Percentiles rank a stretch among this genome's conserved stretches.
phyloP scores from a whole-genome alignment of 1,140 invertebrate genomes.

The Calliphora vicina region DNA sequence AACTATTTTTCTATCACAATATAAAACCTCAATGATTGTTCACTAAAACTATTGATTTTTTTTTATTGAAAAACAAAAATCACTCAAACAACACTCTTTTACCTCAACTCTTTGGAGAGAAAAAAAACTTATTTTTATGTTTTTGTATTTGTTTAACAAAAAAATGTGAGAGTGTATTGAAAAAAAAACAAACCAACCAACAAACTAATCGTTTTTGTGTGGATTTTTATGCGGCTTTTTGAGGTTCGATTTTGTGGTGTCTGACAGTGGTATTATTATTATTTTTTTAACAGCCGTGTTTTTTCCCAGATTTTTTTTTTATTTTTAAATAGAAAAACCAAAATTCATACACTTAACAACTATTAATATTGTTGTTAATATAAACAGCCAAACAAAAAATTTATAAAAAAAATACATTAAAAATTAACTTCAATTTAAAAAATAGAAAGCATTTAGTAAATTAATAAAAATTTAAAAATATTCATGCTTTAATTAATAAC shows the following conservation, averaged over 20 bases:
- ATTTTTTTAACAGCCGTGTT: not conserved
- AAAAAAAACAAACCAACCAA: slow-evolving; percentile 16
- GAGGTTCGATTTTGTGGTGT: slow-evolving; percentile 33
- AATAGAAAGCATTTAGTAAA: not conserved
- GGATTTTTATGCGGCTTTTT: slow-evolving; percentile 40
- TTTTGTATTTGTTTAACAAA: too few relatives aligned
- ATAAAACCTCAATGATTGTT: too few relatives aligned
- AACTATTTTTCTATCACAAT: too few relatives aligned
- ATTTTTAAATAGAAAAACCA: slow-evolving; percentile 13
- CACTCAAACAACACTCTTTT: too few relatives aligned
- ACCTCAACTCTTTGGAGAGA: too few relatives aligned
- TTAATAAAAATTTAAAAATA: not conserved
- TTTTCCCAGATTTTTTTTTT: not conserved
- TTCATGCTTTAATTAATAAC: not conserved
- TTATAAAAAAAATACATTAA: not conserved
- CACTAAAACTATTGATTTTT: too few relatives aligned
- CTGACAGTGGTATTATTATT: slow-evolving; percentile 38
- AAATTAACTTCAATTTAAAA: not conserved
- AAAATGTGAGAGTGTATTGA: too few relatives aligned
- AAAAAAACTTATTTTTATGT: too few relatives aligned
- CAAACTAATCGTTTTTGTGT: slow-evolving; percentile 52
- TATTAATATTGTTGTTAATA: not conserved
- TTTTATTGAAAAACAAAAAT: too few relatives aligned
- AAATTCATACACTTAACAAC: slow-evolving; percentile 19
- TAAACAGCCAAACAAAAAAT: not conserved